Percentiles rank a stretch among this genome's conserved stretches.
phyloP scores from a whole-genome alignment of 2,797 vertebrate species.

The Chiroxiphia lanceolata region DNA sequence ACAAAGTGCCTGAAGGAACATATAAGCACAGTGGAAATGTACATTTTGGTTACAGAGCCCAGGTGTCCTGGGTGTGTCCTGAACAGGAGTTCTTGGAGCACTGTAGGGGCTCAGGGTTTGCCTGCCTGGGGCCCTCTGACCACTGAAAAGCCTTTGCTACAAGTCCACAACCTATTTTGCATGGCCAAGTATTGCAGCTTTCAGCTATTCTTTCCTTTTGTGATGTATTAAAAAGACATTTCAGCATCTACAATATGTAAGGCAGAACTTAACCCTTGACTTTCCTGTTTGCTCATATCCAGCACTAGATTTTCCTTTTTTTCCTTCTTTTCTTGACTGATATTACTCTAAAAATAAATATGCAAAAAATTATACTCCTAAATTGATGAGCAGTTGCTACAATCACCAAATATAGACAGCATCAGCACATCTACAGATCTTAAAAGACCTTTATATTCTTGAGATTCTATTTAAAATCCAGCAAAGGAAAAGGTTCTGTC shows the following conservation, averaged over 20 bases:
- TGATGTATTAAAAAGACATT: neutral
- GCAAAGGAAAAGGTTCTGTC: neutral
- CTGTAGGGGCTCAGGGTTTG: neutral
- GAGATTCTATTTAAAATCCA: neutral
- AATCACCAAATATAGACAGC: neutral
- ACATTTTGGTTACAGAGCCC: neutral
- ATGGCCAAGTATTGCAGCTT: conserved; percentile 39
- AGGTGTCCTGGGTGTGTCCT: neutral
- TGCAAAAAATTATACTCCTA: neutral
- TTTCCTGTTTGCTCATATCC: conserved; percentile 7
- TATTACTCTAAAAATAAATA: neutral
- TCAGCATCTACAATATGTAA: neutral
- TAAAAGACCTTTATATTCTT: neutral
- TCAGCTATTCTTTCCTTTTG: conserved; percentile 15
- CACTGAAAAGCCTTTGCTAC: neutral
- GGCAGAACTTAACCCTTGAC: neutral
- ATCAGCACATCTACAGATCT: neutral
- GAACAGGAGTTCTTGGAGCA: neutral
- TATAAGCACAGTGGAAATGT: neutral
- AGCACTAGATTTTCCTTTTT: neutral
- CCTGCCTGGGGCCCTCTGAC: neutral
- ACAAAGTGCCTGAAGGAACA: neutral
- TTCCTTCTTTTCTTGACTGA: neutral
- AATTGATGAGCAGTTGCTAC: neutral
- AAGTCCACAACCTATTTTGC: neutral